Conservation (phyloP, 2,113 vertebrate genomes). For the Polypterus senegalus region DNA sequence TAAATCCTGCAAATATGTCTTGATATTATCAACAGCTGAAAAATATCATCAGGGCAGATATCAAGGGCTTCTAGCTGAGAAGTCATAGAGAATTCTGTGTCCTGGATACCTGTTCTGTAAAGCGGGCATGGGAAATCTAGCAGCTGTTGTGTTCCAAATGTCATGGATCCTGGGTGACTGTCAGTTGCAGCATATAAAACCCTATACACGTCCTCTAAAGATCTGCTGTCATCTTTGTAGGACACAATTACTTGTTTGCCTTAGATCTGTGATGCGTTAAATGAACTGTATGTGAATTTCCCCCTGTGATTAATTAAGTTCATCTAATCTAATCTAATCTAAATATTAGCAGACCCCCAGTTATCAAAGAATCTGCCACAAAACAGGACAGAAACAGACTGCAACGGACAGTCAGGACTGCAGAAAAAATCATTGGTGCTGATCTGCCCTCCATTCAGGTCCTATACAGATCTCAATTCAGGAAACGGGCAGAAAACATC, state of each 20-base stretch:
- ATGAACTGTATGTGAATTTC: too few relatives aligned
- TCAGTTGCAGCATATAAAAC: conserved; percentile 7
- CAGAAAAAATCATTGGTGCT: too few relatives aligned
- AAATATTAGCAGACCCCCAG: neutral
- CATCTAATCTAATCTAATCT: too few relatives aligned
- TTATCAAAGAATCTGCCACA: too few relatives aligned
- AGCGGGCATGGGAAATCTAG: conserved; percentile 1
- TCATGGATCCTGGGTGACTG: conserved; percentile 8
- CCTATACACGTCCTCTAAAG: conserved; percentile 1
- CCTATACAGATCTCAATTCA: too few relatives aligned
- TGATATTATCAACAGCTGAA: too few relatives aligned
- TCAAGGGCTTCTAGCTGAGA: conserved; percentile 8
- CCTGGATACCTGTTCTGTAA: conserved; percentile 3
- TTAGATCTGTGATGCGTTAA: neutral
- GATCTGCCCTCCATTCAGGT: too few relatives aligned
- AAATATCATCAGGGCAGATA: conserved; percentile 9
- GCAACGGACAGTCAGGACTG: too few relatives aligned
- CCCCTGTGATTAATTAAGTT: too few relatives aligned
- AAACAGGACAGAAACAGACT: too few relatives aligned
- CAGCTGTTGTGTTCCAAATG: conserved; percentile 5
- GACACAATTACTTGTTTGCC: neutral
- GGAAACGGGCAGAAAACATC: too few relatives aligned
- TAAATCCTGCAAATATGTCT: too few relatives aligned
- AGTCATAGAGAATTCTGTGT: conserved; percentile 4
- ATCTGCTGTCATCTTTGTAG: neutral